phyloP scores from a whole-genome alignment of 2,888 invertebrate species.

The Chirona hameri region DNA sequence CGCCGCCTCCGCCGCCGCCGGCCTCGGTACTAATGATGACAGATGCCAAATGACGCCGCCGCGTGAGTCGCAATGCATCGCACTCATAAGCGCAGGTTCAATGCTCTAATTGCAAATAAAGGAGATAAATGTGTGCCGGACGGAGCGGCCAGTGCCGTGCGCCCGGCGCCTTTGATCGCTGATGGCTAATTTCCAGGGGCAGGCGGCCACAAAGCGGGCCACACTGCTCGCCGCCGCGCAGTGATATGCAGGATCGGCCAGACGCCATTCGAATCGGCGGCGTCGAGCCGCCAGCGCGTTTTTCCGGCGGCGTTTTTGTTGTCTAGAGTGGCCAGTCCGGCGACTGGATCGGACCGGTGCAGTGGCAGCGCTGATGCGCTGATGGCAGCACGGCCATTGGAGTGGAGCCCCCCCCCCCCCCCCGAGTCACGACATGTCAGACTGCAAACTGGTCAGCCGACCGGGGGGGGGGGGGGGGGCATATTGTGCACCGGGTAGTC shows the following conservation, averaged over 20 bases:
- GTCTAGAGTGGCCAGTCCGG: background rate
- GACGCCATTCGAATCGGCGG: background rate
- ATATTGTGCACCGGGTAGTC: too few species aligned
- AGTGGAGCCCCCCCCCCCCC: too few species aligned
- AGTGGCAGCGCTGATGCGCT: background rate
- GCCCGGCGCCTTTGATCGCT: slow-evolving; percentile 7
- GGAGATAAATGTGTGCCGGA: background rate
- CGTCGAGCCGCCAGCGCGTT: background rate
- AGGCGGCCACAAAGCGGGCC: background rate
- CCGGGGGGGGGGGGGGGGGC: too few species aligned
- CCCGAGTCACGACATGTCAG: too few species aligned
- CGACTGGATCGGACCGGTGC: background rate
- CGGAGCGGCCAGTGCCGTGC: background rate
- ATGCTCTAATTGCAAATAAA: slow-evolving; percentile 27
- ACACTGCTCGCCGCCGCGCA: background rate
- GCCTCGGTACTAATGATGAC: background rate
- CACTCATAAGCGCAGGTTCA: background rate
- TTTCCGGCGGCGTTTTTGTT: background rate
- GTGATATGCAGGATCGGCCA: background rate
- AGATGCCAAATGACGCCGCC: background rate
- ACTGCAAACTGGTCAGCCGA: too few species aligned
- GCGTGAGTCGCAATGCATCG: background rate
- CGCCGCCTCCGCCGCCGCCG: too few species aligned
- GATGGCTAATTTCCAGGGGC: background rate
- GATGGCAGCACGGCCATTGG: too few species aligned